phyloP scores from a whole-genome alignment of 2,888 invertebrate species.

The Peribatodes rhomboidaria region DNA sequence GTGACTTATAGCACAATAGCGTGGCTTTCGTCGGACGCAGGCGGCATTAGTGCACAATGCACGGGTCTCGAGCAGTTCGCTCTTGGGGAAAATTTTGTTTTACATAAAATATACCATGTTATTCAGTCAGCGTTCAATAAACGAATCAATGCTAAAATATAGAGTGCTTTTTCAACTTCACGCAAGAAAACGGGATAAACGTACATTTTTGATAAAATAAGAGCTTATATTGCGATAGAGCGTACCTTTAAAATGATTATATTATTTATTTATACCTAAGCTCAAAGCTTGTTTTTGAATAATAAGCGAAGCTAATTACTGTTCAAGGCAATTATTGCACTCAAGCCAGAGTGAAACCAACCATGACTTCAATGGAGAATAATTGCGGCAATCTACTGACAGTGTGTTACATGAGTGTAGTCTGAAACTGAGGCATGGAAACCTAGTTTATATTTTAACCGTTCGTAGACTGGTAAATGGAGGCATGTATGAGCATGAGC shows the following conservation, averaged over 20 bases:
- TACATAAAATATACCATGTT: not conserved
- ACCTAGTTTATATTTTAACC: not conserved
- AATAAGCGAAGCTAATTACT: constrained; percentile 3
- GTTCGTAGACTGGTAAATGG: too few species aligned
- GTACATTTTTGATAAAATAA: too few species aligned
- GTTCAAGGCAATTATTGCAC: constrained; percentile 9
- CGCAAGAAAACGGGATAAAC: too few species aligned
- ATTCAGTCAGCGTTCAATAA: not conserved
- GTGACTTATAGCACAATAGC: constrained; percentile 42
- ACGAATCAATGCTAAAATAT: too few species aligned
- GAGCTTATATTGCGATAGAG: too few species aligned
- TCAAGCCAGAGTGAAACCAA: constrained; percentile 14
- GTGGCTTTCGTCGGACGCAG: constrained; percentile 50
- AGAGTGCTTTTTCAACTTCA: too few species aligned
- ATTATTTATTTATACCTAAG: not conserved
- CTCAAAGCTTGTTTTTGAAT: not conserved
- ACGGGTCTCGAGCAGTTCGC: not conserved
- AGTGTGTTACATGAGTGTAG: constrained; percentile 19
- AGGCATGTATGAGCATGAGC: too few species aligned
- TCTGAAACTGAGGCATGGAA: constrained; percentile 9
- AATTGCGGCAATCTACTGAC: constrained; percentile 13
- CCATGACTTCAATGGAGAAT: constrained; percentile 20
- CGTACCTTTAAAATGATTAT: too few species aligned
- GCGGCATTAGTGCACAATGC: constrained; percentile 33
- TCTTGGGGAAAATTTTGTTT: not conserved